phyloP scores from a whole-genome alignment of 1,140 invertebrate species.

The Sitobion miscanthi region DNA sequence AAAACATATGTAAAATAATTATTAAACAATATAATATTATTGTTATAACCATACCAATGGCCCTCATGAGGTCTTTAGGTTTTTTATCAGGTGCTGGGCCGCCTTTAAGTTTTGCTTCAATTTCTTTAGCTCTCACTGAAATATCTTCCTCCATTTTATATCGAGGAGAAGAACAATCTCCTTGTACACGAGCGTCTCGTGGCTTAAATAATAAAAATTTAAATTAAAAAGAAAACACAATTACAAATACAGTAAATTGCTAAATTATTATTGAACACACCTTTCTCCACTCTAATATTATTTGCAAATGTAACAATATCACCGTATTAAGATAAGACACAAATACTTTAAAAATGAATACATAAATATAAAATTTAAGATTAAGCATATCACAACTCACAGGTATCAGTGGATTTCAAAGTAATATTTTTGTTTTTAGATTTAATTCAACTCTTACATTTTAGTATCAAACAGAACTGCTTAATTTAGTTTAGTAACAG shows the following conservation, averaged over 20 bases:
- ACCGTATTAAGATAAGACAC: not conserved
- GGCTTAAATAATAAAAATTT: conserved; percentile 65
- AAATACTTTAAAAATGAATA: not conserved
- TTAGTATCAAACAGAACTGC: not conserved
- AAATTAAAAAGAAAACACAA: not conserved
- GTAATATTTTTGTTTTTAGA: not conserved
- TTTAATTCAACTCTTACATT: not conserved
- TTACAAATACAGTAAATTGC: not conserved
- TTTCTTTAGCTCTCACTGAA: conserved; percentile 73
- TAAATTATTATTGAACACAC: not conserved
- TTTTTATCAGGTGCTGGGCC: conserved; percentile 73
- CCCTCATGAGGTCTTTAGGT: conserved; percentile 82
- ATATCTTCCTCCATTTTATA: conserved; percentile 70
- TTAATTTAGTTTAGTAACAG: not conserved
- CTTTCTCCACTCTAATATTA: not conserved
- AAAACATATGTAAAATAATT: not conserved
- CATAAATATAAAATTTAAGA: not conserved
- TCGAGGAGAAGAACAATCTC: conserved; percentile 30
- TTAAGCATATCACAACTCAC: not conserved
- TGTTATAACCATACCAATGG: conserved; percentile 69
- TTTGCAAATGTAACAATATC: not conserved
- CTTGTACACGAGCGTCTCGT: conserved; percentile 66
- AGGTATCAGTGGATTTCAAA: not conserved
- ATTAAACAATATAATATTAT: not conserved
- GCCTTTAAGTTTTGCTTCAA: conserved; percentile 70